Evolutionary conservation across 2,888 invertebrate genomes (phyloP), one percentile per base, ranked within the genome.

Genomic region (Ischnus inquisitorius): DNA sequence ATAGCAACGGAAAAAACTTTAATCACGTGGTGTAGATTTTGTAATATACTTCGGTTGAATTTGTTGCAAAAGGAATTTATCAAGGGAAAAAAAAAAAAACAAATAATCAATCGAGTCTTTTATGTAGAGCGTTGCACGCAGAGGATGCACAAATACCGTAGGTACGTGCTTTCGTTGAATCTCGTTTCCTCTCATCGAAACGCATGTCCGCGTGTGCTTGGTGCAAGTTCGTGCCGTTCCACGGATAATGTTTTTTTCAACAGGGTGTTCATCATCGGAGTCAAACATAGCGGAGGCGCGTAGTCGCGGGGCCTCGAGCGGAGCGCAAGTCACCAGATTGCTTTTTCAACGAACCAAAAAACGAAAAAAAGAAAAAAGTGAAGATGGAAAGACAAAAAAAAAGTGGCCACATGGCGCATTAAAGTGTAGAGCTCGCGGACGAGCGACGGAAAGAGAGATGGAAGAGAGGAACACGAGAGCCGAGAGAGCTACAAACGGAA

Each of bases 301-400:
- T 67, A 74, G 74, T 64, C 74, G 76, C 72, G 71, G 51, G 46
- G 51, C 68, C 51, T 71, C 69, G 65, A 75, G 60, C 60, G 14
- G 81, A 84, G 74, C 74, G 71, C 78, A 65, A 78, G 81, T 81
- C 81, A 75, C 81, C 81, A 84, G 84, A 84, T 84, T 84, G 84
- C 84, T 84, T 84, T 84, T 84, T 84, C 71, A 84, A 81, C 78
- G 64, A 77, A 71, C 72, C 51, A 80, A 77, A 68, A 54, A 72
- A 54, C n/a, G n/a, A 51, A 51, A 72, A 25, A 41, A 51, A 51
- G 65, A 43, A 43, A 16, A 16, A n/a, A 57, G 8, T n/a, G n/a
- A n/a, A n/a, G n/a, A n/a, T n/a, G 39, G 19, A 69, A 10, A 25
- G 71, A 48, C 41, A 39, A 39, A 68, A 69, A 76, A 79, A 41